Percentiles rank a stretch among this genome's conserved stretches.
phyloP scores from a whole-genome alignment of 2,113 vertebrate genomes.

The Gila orcuttii region DNA sequence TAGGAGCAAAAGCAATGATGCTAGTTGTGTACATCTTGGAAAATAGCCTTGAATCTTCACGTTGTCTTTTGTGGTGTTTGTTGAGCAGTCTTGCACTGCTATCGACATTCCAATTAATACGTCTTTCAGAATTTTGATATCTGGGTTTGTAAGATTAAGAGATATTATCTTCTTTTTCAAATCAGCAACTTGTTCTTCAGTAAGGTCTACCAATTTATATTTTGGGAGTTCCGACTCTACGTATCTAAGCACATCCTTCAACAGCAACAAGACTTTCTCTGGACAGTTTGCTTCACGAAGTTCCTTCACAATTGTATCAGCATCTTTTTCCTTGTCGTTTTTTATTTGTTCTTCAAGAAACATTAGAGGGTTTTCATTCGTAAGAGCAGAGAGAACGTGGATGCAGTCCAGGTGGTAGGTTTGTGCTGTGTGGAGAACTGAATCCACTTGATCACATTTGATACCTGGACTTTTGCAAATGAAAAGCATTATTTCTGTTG shows the following conservation, averaged over 20 bases:
- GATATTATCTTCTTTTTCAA: constrained; percentile 36
- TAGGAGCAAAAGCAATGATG: constrained; percentile 57
- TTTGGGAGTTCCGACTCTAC: constrained; percentile 9
- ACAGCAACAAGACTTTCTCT: background rate
- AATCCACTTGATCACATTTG: background rate
- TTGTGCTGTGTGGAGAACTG: constrained; percentile 30
- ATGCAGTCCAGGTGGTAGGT: constrained; percentile 21
- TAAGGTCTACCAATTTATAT: constrained; percentile 6
- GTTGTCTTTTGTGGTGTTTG: constrained; percentile 6
- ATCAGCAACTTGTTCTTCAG: background rate
- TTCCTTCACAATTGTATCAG: constrained; percentile 29
- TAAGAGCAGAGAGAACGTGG: background rate
- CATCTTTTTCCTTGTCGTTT: constrained; percentile 21
- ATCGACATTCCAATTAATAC: constrained; percentile 47
- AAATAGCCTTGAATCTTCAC: constrained; percentile 50
- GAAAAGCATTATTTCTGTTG: constrained; percentile 4
- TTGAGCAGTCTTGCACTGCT: constrained; percentile 55
- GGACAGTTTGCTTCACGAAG: constrained; percentile 25
- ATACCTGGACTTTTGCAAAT: background rate
- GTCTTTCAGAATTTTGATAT: constrained; percentile 36
- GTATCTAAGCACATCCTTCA: constrained; percentile 18
- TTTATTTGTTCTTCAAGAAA: constrained; percentile 19
- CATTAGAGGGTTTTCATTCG: background rate
- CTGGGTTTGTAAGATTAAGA: constrained; percentile 49
- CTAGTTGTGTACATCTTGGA: constrained; percentile 57